Base-by-base conservation (phyloP, 2,113 vertebrate genomes). In the Brachypodius melanocephalos region DNA sequence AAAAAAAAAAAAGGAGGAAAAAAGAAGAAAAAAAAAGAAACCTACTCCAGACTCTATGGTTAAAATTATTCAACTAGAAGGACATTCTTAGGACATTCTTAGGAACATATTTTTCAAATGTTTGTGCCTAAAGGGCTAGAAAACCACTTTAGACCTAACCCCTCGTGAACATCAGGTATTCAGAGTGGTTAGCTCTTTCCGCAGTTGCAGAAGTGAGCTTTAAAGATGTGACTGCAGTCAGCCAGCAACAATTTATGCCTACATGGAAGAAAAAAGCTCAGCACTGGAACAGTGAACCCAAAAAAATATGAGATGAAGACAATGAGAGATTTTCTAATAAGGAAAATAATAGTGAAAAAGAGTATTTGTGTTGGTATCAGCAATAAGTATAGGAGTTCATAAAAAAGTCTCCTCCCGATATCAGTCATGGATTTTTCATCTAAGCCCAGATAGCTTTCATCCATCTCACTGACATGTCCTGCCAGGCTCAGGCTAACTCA, bases 111-210 rank as follows among this genome's bases (percentile, higher is more conserved):
- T 49, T 89, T 93, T 96, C 24, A 90, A 74, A 73, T 88, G 54
- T 85, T 93, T 96, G 65, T 55, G 86, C 84, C 78, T 93, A 73
- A 63, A 86, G 57, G 59, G 40, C 55, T 93, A 61, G 75, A 95
- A 97, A 94, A 88, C 11, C 32, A 89, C 91, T 92, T 97, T 91
- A 90, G 43, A 61, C 43, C 80, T 65, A 96, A 62, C 7, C 49
- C n/a, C 69, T 61, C 3, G 5, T 79, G 85, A 96, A 88, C 88
- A 85, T 85, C 51, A 95, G 63, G 43, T 57, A 85, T 78, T 77
- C 62, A 51, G 85, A 93, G 43, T 29, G 42, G 75, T 77, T 95
- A 85, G 57, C 54, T 96, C 73, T 49, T 86, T 68, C 72, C 0
- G 0, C 36, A 63, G 38, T 52, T 75, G 67, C 49, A 74, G n/a